Percentiles rank a stretch among this genome's conserved stretches.
phyloP scores from a whole-genome alignment of 2,113 vertebrate genomes.

The Hemichromis elongatus region DNA sequence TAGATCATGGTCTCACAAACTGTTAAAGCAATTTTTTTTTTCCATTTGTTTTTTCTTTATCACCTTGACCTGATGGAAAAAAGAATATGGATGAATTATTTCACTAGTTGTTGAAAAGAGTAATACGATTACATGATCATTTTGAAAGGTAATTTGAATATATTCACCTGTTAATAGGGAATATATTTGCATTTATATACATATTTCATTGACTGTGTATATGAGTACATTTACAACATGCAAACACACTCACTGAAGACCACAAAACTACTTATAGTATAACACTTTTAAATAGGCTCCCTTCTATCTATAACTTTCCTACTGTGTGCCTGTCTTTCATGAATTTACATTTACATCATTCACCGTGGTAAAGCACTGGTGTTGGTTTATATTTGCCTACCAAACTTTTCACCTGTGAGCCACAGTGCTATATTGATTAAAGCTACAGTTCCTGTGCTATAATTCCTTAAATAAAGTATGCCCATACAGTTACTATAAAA shows the following conservation, averaged over 20 bases:
- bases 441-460: neutral
- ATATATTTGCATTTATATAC: neutral
- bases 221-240: neutral
- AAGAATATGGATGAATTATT: neutral
- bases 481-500: slow-evolving; percentile 1
- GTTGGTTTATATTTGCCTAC: neutral
- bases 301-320: slow-evolving; percentile 23
- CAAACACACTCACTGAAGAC: neutral
- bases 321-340: neutral
- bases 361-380: neutral
- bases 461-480: neutral
- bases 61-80: neutral
- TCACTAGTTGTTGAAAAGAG: neutral
- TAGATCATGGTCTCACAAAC: neutral
- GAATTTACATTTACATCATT: neutral
- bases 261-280: slow-evolving; percentile 41
- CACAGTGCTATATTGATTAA: neutral
- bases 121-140: neutral
- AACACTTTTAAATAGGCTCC: slow-evolving; percentile 47
- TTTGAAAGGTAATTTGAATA: neutral
- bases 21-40: neutral
- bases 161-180: neutral
- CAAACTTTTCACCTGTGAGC: neutral
- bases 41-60: neutral
- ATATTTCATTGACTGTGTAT: neutral